A percentile compares a stretch with the other conserved stretches of the same genome.
Evolutionary conservation across 2,888 invertebrate genomes (phyloP).

Genomic region (Sabellastarte sp.): DNA sequence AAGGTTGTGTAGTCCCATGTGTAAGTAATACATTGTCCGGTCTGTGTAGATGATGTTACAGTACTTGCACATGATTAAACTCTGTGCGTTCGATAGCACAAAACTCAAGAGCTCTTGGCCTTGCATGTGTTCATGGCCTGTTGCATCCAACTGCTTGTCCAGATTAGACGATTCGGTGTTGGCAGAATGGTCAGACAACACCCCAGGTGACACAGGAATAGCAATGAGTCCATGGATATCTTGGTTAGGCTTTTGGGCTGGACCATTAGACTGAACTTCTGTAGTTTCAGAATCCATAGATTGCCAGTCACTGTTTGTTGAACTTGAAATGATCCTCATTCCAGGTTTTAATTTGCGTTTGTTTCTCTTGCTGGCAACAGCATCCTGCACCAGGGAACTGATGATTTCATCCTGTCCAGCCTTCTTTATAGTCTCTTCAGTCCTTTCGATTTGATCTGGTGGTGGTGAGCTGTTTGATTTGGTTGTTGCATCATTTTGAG

Average conservation of each 20-base stretch:
- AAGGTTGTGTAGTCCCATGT: slow-evolving; percentile 97
- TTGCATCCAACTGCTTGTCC: background rate
- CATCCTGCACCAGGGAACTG: background rate
- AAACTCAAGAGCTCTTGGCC: slow-evolving; percentile 25
- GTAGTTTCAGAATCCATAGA: too few species aligned
- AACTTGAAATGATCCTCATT: too few species aligned
- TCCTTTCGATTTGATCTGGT: too few species aligned
- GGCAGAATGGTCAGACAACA: too few species aligned
- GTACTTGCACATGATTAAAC: slow-evolving; percentile 69
- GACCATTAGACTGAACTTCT: background rate
- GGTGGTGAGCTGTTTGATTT: too few species aligned
- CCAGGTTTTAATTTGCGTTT: background rate
- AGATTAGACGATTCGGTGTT: background rate
- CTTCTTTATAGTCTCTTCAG: too few species aligned
- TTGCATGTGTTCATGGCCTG: slow-evolving; percentile 9
- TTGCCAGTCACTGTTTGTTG: too few species aligned
- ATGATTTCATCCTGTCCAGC: background rate
- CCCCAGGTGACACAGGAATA: background rate
- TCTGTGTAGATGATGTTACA: slow-evolving; percentile 95
- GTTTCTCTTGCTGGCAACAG: background rate
- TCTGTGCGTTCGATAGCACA: slow-evolving; percentile 18
- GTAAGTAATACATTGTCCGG: slow-evolving; percentile 92
- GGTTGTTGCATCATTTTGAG: too few species aligned
- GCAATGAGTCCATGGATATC: background rate
- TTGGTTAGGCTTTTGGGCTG: background rate